Evolutionary conservation across 2,797 vertebrate genomes (phyloP).

Genomic region (Hozukius guyotensis): DNA sequence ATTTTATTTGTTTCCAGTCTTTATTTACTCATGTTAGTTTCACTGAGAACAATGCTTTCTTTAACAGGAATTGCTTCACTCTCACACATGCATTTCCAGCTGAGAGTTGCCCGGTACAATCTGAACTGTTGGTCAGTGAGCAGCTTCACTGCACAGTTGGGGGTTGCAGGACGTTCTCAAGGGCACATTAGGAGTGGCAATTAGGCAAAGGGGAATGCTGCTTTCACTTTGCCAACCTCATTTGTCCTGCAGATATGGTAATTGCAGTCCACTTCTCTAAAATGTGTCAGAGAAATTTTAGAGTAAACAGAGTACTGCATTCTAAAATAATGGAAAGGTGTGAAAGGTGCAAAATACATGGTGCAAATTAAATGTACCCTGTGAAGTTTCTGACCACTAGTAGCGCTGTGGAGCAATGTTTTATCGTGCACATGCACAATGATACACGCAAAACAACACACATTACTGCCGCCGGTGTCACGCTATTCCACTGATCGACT

Average conservation of each 20-base stretch:
- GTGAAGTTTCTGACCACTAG: background rate
- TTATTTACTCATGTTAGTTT: background rate
- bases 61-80: background rate
- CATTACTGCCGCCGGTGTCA: background rate
- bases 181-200: background rate
- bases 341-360: background rate
- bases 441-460: background rate
- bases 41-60: background rate
- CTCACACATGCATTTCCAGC: background rate
- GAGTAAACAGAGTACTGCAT: background rate
- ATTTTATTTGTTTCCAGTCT: background rate
- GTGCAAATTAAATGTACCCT: background rate
- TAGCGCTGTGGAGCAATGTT: too few species aligned
- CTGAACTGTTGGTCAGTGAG: background rate
- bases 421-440: background rate
- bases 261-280: background rate
- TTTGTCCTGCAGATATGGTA: background rate
- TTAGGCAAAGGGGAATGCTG: background rate
- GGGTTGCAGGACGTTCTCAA: background rate
- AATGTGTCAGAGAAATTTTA: background rate
- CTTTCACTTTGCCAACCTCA: background rate
- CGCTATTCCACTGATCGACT: background rate
- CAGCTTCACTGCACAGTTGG: background rate
- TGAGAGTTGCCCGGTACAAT: background rate
- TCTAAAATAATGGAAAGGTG: background rate